Evolutionary conservation across 2,797 vertebrate species (phyloP).

Genomic region (Galagoides demidoff): DNA sequence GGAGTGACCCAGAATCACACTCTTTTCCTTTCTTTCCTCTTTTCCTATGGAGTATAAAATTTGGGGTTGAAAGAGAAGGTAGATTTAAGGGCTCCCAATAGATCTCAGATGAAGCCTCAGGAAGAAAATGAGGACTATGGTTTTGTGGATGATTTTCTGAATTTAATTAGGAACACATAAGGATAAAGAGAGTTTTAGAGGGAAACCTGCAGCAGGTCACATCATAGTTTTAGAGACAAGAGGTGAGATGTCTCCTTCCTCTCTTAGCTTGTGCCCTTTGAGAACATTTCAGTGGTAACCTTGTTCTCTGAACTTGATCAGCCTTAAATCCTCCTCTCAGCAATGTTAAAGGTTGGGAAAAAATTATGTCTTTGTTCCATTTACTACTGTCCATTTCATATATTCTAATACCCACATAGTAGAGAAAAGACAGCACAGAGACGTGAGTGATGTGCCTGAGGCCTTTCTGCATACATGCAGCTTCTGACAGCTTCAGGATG

Average conservation of each 20-base stretch:
- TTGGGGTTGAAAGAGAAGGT: not conserved
- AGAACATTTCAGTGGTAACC: not conserved
- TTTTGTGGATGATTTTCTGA: not conserved
- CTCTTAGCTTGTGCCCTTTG: conserved; percentile 1
- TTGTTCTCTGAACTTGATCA: not conserved
- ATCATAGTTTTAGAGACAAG: not conserved
- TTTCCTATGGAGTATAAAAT: not conserved
- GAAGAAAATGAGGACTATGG: not conserved
- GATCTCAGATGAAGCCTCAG: not conserved
- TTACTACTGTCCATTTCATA: not conserved
- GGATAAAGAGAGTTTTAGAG: not conserved
- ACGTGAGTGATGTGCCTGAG: not conserved
- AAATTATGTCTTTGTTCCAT: conserved; percentile 15
- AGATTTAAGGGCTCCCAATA: not conserved
- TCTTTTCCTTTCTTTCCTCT: not conserved
- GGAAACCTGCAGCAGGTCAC: not conserved
- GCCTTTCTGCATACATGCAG: not conserved
- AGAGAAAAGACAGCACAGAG: not conserved
- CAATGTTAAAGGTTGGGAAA: not conserved
- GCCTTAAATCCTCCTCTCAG: not conserved
- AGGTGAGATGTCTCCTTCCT: not conserved
- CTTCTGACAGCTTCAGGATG: not conserved
- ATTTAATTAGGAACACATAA: not conserved
- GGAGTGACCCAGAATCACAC: not conserved
- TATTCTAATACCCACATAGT: not conserved